These are phyloP conservation scores for Equus przewalskii DNA, from an alignment of 2,113 vertebrate genomes.

Conservation along the genomic window DNA sequence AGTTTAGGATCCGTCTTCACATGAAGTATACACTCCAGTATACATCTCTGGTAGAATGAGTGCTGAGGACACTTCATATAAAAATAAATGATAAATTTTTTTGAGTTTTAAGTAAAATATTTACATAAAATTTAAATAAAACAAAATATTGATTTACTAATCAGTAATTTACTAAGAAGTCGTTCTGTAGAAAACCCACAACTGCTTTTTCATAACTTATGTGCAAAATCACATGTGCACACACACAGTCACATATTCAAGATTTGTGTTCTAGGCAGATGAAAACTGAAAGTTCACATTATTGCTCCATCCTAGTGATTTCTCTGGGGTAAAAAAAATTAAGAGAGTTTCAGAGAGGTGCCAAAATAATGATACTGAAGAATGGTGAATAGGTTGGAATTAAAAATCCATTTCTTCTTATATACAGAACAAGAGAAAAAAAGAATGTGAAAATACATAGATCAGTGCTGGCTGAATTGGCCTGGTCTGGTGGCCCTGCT, in stretches of 20 bases:
- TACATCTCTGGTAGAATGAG: background rate
- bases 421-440: background rate
- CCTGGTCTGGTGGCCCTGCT: background rate
- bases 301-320: background rate
- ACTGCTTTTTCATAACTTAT: background rate
- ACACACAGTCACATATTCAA: background rate
- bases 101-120: background rate
- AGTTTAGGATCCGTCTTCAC: background rate
- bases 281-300: background rate
- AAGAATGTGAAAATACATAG: background rate
- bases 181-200: background rate
- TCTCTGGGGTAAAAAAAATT: background rate
- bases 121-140: background rate
- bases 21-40: background rate
- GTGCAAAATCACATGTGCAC: background rate
- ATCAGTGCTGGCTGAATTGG: background rate
- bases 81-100: background rate
- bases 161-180: background rate
- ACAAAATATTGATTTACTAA: background rate
- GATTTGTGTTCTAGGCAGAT: background rate
- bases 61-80: background rate
- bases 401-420: background rate
- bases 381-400: background rate
- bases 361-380: background rate
- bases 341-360: background rate